Base-by-base conservation (phyloP, 2,113 vertebrate genomes). In the Neogale vison region DNA sequence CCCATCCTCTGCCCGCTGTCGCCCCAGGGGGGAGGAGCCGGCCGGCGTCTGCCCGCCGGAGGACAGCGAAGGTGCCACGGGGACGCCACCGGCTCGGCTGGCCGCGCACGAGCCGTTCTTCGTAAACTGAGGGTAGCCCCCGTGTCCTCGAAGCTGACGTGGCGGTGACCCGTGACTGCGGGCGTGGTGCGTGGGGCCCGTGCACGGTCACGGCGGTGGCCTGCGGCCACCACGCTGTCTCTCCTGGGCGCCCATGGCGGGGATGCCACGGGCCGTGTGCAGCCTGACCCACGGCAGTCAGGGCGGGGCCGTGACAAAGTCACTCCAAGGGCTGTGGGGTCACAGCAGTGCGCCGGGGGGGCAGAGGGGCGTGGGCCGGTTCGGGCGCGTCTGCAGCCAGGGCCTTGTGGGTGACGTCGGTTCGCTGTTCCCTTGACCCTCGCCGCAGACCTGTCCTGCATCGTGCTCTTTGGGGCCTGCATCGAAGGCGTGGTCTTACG, bases 401-500 rank as follows among this genome's bases (percentile, higher is more conserved):
- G 42, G 1, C n/a, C 42, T 42, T 1, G 4, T 4, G 2, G 52
- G 42, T 52, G 29, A 4, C 4, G 0, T 6, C 6, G 0, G 2
- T 8, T n/a, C 1, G 0, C 59, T 1, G 1, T 0, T 7, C 98
- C 98, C 98, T 99, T 99, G 94, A 99, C 67, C 4, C 1, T 18
- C 3, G 45, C 76, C 72, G 0, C 65, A 99, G 99, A 99, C 96
- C 95, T 99, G 23, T 99, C 99, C 90, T 99, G 99, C 96, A 99
- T 99, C 18, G 98, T 99, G 74, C 97, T 99, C 0, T 99, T 99
- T 9, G 99, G 99, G 13, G 99, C 99, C 94, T 99, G 99, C 98
- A 99, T 99, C 24, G 99, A 99, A 97, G 99, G 99, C n/a, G 99
- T 99, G 92, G 98, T 99, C 95, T 97, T 99, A 80, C 99, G 99